phyloP scores from a whole-genome alignment of 2,888 invertebrate genomes.

The Helicoverpa assulta region DNA sequence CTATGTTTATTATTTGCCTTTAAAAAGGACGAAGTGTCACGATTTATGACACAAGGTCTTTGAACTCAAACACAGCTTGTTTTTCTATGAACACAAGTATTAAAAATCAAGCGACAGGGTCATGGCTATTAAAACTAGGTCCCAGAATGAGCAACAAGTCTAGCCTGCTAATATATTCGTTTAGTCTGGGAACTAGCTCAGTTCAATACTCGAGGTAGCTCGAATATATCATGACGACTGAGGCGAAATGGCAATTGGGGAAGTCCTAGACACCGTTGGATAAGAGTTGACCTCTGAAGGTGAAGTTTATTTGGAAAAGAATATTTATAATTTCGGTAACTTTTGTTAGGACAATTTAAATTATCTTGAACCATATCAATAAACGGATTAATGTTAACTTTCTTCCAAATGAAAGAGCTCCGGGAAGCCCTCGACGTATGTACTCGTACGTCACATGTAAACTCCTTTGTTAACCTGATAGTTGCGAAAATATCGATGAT shows the following conservation, averaged over 20 bases:
- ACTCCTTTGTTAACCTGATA: conserved; percentile 24
- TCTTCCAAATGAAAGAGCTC: background rate
- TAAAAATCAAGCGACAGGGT: too few relatives aligned
- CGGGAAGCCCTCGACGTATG: conserved; percentile 7
- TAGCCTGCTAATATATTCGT: background rate
- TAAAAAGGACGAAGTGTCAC: conserved; percentile 16
- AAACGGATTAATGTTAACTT: background rate
- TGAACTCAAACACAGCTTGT: too few relatives aligned
- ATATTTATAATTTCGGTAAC: too few relatives aligned
- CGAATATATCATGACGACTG: too few relatives aligned
- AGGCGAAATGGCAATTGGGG: too few relatives aligned
- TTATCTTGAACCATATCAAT: background rate
- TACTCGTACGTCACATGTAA: conserved; percentile 14
- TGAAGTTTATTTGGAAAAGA: too few relatives aligned
- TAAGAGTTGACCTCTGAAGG: too few relatives aligned
- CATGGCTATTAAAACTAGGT: conserved; percentile 1
- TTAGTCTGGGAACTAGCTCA: background rate
- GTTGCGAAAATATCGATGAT: conserved; percentile 33
- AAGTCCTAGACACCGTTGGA: too few relatives aligned
- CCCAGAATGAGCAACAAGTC: background rate
- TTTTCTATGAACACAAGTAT: too few relatives aligned
- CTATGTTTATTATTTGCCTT: conserved; percentile 12
- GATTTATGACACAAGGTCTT: background rate
- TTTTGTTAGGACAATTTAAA: background rate
- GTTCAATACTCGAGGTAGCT: background rate